phyloP scores from a whole-genome alignment of 2,113 vertebrate species.

The Alouatta palliata region DNA sequence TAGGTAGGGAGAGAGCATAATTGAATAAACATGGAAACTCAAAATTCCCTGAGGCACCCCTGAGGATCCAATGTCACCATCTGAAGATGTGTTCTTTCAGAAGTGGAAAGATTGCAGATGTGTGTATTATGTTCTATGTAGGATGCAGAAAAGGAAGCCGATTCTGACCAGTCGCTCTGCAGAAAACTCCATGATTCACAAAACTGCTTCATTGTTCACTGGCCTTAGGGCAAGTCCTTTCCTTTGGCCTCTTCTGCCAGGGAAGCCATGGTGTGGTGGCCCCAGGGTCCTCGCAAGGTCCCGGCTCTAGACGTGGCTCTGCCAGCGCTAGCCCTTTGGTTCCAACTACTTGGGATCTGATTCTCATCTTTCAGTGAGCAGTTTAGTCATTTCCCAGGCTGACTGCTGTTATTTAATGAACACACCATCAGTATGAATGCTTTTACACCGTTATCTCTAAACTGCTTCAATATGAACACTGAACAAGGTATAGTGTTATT shows the following conservation, averaged over 20 bases:
- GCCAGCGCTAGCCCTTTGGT: too few species aligned
- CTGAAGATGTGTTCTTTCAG: background rate
- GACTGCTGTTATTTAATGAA: background rate
- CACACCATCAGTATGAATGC: background rate
- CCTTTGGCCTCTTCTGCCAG: background rate
- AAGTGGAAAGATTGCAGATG: background rate
- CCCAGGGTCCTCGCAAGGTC: background rate
- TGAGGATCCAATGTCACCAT: background rate
- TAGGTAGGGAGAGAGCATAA: background rate
- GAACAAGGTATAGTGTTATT: background rate
- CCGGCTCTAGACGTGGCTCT: background rate
- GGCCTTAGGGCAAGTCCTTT: background rate
- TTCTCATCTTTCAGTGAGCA: background rate
- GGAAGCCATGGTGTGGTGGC: fast-evolving
- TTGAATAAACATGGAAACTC: background rate
- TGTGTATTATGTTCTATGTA: background rate
- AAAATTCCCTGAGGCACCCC: background rate
- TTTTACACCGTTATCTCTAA: background rate
- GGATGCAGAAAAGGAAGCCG: background rate
- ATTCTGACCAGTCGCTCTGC: background rate
- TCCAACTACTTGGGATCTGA: background rate
- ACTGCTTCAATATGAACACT: background rate
- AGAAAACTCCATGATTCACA: background rate
- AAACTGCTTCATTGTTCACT: background rate
- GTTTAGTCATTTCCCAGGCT: background rate